A percentile compares a stretch with the other conserved stretches of the same genome.
phyloP scores from a whole-genome alignment of 2,797 vertebrate genomes.

The Eulemur rubriventer region DNA sequence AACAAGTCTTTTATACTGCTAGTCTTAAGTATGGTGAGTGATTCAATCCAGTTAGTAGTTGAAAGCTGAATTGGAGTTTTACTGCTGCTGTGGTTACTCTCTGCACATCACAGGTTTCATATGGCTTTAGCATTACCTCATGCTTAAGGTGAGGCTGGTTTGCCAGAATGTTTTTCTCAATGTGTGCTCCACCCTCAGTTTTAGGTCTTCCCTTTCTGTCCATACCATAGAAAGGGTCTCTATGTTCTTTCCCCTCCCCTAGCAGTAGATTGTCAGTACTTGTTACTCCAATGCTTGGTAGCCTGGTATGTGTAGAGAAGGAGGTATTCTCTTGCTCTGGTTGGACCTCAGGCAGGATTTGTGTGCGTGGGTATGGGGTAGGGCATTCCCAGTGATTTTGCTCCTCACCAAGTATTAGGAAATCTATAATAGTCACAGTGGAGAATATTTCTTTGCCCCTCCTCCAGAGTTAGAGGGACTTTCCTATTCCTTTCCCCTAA shows the following conservation, averaged over 20 bases:
- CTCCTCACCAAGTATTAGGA: not conserved
- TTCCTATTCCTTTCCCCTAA: not conserved
- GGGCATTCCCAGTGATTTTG: not conserved
- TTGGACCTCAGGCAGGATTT: not conserved
- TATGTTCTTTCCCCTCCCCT: not conserved
- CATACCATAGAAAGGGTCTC: not conserved
- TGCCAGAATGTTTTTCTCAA: not conserved
- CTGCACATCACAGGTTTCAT: not conserved
- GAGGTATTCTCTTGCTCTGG: not conserved
- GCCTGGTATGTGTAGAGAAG: not conserved
- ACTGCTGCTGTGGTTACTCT: not conserved
- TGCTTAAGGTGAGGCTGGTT: not conserved
- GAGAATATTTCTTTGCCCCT: not conserved
- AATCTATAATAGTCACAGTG: not conserved
- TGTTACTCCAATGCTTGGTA: not conserved
- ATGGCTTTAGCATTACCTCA: not conserved
- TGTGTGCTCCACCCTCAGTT: not conserved
- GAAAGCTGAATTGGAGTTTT: not conserved
- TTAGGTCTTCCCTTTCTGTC: not conserved
- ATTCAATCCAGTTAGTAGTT: not conserved
- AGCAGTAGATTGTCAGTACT: not conserved
- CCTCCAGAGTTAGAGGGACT: not conserved
- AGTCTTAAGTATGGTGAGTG: not conserved
- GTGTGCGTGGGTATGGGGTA: not conserved
- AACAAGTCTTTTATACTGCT: not conserved